Base-by-base conservation (phyloP, 1,140 invertebrate species). In the Archivesica marissinica region DNA sequence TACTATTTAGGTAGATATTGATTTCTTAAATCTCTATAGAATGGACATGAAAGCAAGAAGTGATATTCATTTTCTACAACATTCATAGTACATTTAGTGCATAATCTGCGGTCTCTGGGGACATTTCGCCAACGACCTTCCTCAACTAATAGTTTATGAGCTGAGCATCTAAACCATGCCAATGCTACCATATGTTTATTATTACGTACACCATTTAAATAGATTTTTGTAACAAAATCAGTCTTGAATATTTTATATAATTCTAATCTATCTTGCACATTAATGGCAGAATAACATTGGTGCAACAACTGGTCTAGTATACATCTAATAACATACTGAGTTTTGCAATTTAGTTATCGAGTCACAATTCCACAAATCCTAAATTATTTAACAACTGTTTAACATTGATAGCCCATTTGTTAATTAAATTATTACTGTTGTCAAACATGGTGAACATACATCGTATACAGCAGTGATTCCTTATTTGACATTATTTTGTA, bases 81-180 rank as follows among this genome's bases (percentile, higher is more conserved):
- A n/a, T n/a, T 41, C 38, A 3, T 30, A 75, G 15, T 75, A 35
- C 72, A 75, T 4, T 50, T 2, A 30, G 15, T 50, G 38, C 72
- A 75, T 33, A 52, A 28, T 52, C 72, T 75, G 6, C 25, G 6
- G 2, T 2, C 3, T 75, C 44, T 50, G 17, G 9, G 25, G 23
- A 75, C 28, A n/a, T 54, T 54, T 47, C 44, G 28, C 11, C 30
- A 75, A 52, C 72, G 20, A 7, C 72, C 74, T 3, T 50, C 25
- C 28, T 75, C 44, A 28, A 50, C 30, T 2, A 23, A 2, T 1
- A 75, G 23, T 47, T 47, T 54, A 28, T 75, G 72, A 28, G 72
- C 38, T 52, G 44, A 47, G 54, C 72, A 75, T 52, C 72, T 50
- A 33, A 75, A 75, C 54, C 44, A 28, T 7, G 41, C 15, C 13